These are phyloP conservation scores for Trilocha varians DNA, from an alignment of 2,888 invertebrate genomes.

Conservation along the genomic window DNA sequence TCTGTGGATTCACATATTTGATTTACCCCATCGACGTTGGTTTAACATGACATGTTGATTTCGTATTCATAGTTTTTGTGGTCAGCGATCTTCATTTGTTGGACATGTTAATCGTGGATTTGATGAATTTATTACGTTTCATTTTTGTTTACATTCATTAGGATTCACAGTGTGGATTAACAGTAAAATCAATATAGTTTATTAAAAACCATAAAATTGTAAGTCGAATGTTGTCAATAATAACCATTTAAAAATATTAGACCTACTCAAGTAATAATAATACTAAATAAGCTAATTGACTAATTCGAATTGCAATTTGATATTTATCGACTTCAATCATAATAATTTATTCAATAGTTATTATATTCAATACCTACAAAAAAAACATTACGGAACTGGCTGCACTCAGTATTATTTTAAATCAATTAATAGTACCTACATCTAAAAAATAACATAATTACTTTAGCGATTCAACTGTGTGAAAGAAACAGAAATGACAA, in stretches of 20 bases:
- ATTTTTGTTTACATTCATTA: too few species aligned
- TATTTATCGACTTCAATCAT: too few species aligned
- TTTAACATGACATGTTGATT: conserved; percentile 61
- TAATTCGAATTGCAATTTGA: too few species aligned
- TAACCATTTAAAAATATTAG: too few species aligned
- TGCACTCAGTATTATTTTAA: neutral
- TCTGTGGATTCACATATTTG: conserved; percentile 72
- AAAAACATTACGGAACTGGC: neutral
- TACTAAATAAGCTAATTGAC: too few species aligned
- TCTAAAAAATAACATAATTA: conserved; percentile 68
- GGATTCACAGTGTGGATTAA: too few species aligned
- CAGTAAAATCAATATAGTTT: too few species aligned
- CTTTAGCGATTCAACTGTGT: conserved; percentile 66
- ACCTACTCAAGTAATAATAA: too few species aligned
- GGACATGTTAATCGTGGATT: conserved; percentile 26
- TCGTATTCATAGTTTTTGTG: conserved; percentile 66
- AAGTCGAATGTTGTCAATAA: too few species aligned
- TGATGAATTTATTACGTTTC: neutral
- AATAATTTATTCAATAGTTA: too few species aligned
- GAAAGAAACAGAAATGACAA: conserved; percentile 73
- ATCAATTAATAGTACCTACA: conserved; percentile 39
- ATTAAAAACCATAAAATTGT: too few species aligned
- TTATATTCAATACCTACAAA: too few species aligned
- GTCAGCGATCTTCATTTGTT: conserved; percentile 33
- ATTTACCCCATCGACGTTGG: conserved; percentile 68